Conservation (phyloP, 1,140 invertebrate genomes). For the Stegodyphus mimosarum region DNA sequence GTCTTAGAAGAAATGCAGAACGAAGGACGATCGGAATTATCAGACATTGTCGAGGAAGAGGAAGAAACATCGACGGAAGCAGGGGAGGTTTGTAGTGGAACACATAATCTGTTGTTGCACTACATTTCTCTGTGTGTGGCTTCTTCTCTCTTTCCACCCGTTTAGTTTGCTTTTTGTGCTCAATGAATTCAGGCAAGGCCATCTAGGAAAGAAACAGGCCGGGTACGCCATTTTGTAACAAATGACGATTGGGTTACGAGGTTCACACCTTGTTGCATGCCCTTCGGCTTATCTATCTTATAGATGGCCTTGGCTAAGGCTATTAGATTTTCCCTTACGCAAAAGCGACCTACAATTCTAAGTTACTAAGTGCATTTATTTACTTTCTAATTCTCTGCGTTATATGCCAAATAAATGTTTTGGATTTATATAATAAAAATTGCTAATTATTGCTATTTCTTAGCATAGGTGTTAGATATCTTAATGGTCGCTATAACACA, state of each 20-base stretch:
- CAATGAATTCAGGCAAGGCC: constrained; percentile 6
- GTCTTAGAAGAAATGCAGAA: constrained; percentile 55
- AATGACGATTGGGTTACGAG: too few relatives aligned
- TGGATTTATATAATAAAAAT: too few relatives aligned
- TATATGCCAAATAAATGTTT: too few relatives aligned
- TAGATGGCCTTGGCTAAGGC: constrained; percentile 51
- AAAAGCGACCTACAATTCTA: too few relatives aligned
- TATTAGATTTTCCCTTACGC: constrained; percentile 15
- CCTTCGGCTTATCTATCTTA: background rate
- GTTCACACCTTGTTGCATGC: too few relatives aligned
- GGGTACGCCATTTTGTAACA: too few relatives aligned
- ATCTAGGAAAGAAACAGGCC: constrained; percentile 4
- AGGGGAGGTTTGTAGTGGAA: constrained; percentile 61
- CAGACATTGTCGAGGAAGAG: constrained; percentile 60
- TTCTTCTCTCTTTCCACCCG: constrained; percentile 21
- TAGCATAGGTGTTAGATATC: too few relatives aligned
- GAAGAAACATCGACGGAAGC: constrained; percentile 48
- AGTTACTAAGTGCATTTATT: too few relatives aligned
- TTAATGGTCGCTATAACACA: too few relatives aligned
- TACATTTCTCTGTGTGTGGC: constrained; percentile 55
- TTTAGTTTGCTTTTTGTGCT: constrained; percentile 54
- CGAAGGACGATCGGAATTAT: constrained; percentile 53
- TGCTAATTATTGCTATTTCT: too few relatives aligned
- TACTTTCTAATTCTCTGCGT: too few relatives aligned
- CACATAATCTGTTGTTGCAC: constrained; percentile 50